These are phyloP conservation scores for Drosophila nikananu DNA, from an alignment of 1,140 invertebrate species.

Conservation along the genomic window DNA sequence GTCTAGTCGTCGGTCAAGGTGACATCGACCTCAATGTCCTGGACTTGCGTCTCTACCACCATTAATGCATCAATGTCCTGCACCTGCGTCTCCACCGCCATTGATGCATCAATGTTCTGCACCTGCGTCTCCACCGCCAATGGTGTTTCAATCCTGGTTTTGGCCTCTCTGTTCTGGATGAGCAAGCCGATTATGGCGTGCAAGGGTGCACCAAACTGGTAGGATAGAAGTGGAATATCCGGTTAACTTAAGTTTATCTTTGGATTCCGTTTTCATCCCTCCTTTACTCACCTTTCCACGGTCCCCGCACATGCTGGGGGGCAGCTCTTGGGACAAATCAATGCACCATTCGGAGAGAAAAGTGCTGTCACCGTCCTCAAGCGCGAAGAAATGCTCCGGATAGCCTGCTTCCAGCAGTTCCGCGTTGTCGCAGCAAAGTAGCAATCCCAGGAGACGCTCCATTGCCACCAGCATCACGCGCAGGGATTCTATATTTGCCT, in stretches of 20 bases:
- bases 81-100: background rate
- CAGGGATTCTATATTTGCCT: background rate
- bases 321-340: background rate
- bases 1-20: background rate
- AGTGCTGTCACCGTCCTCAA: background rate
- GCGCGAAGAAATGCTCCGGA: constrained; percentile 21
- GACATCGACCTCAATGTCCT: background rate
- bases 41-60: background rate
- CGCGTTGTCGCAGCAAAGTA: constrained; percentile 1
- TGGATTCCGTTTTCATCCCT: too few species aligned
- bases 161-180: background rate
- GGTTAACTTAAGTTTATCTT: background rate
- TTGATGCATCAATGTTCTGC: background rate
- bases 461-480: constrained; percentile 4
- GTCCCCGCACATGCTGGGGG: background rate
- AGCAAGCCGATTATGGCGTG: background rate
- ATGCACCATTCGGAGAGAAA: background rate
- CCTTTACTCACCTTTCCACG: background rate
- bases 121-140: background rate
- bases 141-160: background rate
- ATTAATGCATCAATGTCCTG: background rate
- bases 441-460: background rate
- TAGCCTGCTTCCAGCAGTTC: constrained; percentile 11
- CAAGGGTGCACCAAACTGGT: background rate
- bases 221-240: too few species aligned